Percentiles rank a stretch among this genome's conserved stretches.
Conservation (phyloP, 2,113 vertebrate species). For the Clarias macrocephalus region DNA sequence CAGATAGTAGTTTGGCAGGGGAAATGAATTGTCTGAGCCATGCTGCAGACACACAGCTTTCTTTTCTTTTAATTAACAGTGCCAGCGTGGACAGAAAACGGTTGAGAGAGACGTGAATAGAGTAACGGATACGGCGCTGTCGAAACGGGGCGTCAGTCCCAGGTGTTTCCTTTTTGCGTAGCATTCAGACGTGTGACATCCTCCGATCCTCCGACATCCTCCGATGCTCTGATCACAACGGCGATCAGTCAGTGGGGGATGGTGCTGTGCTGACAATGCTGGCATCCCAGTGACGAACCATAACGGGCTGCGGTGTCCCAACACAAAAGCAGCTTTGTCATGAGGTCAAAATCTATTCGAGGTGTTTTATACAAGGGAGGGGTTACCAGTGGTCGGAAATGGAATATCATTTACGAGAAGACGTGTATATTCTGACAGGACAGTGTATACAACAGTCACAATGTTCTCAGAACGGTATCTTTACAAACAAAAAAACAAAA, state of each 20-base stretch:
- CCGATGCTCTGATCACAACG: too few relatives aligned
- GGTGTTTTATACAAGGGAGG: conserved; percentile 44
- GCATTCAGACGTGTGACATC: not conserved
- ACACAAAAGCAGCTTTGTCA: conserved; percentile 62
- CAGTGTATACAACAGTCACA: not conserved
- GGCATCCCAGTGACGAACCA: conserved; percentile 50
- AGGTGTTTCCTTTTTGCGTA: conserved; percentile 34
- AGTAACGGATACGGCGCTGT: conserved; percentile 10
- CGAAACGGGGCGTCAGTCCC: conserved; percentile 14
- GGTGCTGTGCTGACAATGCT: conserved; percentile 35
- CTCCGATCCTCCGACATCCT: too few relatives aligned
- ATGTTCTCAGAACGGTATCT: not conserved
- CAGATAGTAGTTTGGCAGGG: conserved; percentile 37
- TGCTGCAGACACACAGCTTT: conserved; percentile 24
- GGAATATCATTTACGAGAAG: conserved; percentile 9
- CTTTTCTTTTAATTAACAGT: conserved; percentile 16
- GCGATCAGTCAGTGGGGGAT: not conserved
- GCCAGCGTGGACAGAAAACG: conserved; percentile 20
- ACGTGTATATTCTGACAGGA: not conserved
- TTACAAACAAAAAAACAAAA: too few relatives aligned
- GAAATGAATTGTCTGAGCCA: not conserved
- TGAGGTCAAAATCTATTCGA: conserved; percentile 37
- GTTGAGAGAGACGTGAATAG: conserved; percentile 14
- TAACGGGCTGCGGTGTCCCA: conserved; percentile 46
- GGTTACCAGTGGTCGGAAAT: conserved; percentile 56